Evolutionary conservation across 2,888 invertebrate species (phyloP).

Genomic region (Cantharis nigra): DNA sequence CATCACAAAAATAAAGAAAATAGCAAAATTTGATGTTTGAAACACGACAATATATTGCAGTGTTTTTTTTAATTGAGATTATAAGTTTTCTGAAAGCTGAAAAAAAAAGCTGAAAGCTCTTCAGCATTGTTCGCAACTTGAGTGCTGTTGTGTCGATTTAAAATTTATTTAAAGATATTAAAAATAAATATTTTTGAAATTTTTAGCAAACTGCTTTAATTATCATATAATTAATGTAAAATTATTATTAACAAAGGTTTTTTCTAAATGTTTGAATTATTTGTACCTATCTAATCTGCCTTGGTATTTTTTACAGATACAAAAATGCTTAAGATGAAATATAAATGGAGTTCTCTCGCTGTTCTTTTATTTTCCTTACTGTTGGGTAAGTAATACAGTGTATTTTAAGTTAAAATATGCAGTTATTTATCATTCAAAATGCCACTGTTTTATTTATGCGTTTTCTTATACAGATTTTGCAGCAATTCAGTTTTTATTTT

Average conservation of each 20-base stretch:
- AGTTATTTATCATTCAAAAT: constrained; percentile 28
- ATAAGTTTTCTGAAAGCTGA: too few species aligned
- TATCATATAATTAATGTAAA: neutral
- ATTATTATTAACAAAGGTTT: too few species aligned
- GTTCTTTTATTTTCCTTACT: constrained; percentile 29
- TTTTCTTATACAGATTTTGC: constrained; percentile 20
- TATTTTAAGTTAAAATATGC: constrained; percentile 27
- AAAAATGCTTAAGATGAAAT: constrained; percentile 33
- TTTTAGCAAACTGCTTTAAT: too few species aligned
- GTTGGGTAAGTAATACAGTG: constrained; percentile 32
- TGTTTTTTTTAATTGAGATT: too few species aligned
- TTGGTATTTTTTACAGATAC: constrained; percentile 30
- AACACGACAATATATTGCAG: too few species aligned
- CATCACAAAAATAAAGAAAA: too few species aligned
- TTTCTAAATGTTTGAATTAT: neutral
- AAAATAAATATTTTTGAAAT: too few species aligned
- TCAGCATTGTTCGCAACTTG: too few species aligned
- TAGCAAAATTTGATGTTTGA: too few species aligned
- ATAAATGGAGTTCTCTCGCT: constrained; percentile 25
- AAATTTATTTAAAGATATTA: too few species aligned
- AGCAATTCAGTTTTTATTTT: constrained; percentile 11
- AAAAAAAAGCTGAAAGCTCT: too few species aligned
- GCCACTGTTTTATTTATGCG: constrained; percentile 22
- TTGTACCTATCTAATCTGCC: neutral
- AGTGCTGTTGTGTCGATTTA: too few species aligned